These are phyloP conservation scores for Callipepla squamata DNA, from an alignment of 2,113 vertebrate species.

Conservation along the genomic window DNA sequence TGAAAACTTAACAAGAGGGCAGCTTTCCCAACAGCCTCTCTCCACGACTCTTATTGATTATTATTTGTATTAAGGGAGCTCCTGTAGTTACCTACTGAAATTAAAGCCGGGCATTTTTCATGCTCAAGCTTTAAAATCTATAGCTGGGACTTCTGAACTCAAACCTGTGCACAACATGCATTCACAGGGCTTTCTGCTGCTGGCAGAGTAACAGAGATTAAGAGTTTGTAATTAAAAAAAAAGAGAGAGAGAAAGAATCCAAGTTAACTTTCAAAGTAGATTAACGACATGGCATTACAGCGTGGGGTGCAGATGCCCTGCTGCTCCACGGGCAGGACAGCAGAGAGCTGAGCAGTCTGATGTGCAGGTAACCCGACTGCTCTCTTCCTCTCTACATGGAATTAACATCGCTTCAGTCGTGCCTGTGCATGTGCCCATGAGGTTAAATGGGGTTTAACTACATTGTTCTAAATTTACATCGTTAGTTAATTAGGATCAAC, in stretches of 20 bases:
- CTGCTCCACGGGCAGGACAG: fast-evolving
- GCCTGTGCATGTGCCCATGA: not conserved
- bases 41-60: not conserved
- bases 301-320: not conserved
- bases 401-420: not conserved
- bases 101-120: not conserved
- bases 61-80: not conserved
- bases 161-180: fast-evolving
- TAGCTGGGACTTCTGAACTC: not conserved
- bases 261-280: not conserved
- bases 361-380: not conserved
- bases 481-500: not conserved
- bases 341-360: not conserved
- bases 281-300: not conserved
- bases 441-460: not conserved
- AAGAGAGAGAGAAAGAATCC: too few species aligned
- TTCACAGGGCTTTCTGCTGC: not conserved
- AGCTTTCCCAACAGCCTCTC: not conserved
- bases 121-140: not conserved
- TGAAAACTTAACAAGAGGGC: not conserved
- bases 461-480: not conserved
- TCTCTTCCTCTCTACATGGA: not conserved
- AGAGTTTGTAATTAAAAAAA: not conserved
- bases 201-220: not conserved
- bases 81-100: not conserved